Conservation (phyloP, 92 coral and sea anemone genomes). For the Bergia sp. region DNA sequence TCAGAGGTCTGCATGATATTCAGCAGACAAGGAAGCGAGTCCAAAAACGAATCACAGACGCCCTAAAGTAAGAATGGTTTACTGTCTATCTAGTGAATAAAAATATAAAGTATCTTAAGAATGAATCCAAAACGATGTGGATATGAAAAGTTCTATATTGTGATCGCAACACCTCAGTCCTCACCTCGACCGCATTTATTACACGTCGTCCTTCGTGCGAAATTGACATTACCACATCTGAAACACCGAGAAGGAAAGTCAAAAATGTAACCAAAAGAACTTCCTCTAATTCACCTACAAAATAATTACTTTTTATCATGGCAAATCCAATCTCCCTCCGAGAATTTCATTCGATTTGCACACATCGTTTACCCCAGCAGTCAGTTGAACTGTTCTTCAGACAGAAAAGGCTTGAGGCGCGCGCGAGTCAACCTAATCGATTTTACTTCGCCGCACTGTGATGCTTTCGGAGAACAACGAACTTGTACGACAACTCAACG, state of each 20-base stretch:
- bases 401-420: neutral
- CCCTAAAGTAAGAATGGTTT: neutral
- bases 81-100: neutral
- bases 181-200: conserved; percentile 93
- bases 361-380: neutral
- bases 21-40: neutral
- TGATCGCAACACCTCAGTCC: neutral
- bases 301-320: conserved; percentile 76
- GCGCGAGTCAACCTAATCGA: conserved; percentile 9
- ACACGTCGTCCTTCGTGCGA: conserved; percentile 94
- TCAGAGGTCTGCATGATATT: neutral
- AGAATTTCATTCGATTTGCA: conserved; percentile 68
- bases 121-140: neutral
- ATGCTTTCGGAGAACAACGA: conserved; percentile 17
- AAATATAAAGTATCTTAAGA: neutral
- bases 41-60: neutral
- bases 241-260: conserved; percentile 17
- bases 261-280: conserved; percentile 5
- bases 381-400: neutral
- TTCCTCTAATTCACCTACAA: neutral
- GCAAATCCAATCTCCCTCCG: conserved; percentile 98
- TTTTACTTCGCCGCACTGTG: neutral
- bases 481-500: neutral
- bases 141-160: neutral
- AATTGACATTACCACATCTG: conserved; percentile 97